Conservation (phyloP, 2,113 vertebrate genomes). For the Azemiops feae region DNA sequence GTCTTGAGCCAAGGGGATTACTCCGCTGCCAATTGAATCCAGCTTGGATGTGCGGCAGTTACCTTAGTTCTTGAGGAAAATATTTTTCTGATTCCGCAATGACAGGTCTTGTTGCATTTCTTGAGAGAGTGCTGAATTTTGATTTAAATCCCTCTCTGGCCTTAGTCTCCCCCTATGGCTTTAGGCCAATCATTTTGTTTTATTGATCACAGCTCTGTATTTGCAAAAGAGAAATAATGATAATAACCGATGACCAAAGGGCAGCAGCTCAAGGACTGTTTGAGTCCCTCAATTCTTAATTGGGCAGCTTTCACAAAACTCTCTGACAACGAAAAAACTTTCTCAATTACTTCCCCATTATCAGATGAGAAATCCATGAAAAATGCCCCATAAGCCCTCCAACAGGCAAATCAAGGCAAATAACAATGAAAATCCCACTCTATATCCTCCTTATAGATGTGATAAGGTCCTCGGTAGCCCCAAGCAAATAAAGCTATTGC, state of each 20-base stretch:
- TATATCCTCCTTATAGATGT: neutral
- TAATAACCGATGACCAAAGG: neutral
- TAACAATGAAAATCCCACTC: neutral
- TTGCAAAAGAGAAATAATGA: neutral
- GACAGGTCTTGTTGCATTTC: neutral
- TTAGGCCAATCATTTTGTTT: neutral
- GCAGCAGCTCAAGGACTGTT: neutral
- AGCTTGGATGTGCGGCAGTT: neutral
- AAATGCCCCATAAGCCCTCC: neutral
- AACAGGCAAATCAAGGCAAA: neutral
- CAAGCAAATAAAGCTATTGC: neutral
- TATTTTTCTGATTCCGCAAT: neutral
- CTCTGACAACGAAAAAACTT: neutral
- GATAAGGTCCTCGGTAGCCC: neutral
- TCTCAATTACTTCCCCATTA: neutral
- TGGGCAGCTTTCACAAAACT: neutral
- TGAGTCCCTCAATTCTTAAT: neutral
- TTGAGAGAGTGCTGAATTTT: neutral
- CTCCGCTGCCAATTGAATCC: neutral
- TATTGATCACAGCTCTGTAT: neutral
- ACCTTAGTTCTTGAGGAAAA: neutral
- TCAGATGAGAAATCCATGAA: neutral
- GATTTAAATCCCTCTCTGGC: neutral
- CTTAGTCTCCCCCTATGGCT: neutral
- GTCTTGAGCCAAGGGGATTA: constrained; percentile 1